Conservation (phyloP, 2,113 vertebrate species). For the Cacatua alba region DNA sequence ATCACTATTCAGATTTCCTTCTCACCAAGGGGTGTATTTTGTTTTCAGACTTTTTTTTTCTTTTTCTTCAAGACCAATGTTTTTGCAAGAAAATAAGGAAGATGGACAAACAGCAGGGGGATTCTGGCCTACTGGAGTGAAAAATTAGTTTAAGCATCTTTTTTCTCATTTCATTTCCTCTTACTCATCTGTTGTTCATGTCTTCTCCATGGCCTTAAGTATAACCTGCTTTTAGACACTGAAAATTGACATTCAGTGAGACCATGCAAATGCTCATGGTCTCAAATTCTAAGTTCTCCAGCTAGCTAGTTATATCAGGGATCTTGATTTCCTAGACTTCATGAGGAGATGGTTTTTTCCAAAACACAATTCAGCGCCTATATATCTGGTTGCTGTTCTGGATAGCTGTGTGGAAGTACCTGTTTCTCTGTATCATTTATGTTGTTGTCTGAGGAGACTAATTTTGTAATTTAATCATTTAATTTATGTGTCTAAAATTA, state of each 20-base stretch:
- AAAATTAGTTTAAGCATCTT: neutral
- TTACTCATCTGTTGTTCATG: neutral
- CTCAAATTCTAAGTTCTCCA: neutral
- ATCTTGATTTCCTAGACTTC: neutral
- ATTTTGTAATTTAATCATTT: neutral
- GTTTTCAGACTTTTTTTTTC: neutral
- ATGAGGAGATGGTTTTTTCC: neutral
- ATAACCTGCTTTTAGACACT: neutral
- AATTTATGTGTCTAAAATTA: neutral
- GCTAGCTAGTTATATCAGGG: neutral
- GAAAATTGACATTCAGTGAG: neutral
- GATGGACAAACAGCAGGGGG: too few relatives aligned
- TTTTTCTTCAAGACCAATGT: neutral
- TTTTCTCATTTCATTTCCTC: neutral
- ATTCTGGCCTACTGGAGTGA: neutral
- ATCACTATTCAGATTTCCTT: conserved; percentile 2
- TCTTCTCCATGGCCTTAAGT: neutral
- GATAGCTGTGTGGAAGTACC: neutral
- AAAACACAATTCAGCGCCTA: neutral
- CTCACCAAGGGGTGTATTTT: neutral
- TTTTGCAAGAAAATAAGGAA: neutral
- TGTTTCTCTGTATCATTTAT: neutral
- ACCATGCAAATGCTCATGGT: neutral
- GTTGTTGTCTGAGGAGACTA: neutral
- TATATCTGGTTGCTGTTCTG: neutral